phyloP scores from a whole-genome alignment of 2,797 vertebrate species.

The Chromis chromis region DNA sequence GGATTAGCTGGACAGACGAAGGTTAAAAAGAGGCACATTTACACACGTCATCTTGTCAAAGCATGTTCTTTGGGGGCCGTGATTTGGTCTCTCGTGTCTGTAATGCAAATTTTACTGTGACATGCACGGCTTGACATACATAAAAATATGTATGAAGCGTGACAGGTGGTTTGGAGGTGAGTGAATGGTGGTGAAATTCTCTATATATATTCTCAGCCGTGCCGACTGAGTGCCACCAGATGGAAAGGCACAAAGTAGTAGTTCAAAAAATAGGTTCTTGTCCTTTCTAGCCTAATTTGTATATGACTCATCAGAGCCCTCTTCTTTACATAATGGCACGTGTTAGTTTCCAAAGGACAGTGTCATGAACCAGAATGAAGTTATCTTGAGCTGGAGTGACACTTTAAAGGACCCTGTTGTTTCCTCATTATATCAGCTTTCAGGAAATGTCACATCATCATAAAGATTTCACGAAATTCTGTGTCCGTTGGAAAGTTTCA shows the following conservation, averaged over 20 bases:
- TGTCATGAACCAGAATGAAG: neutral
- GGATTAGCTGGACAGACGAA: slow-evolving; percentile 52
- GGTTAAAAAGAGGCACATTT: slow-evolving; percentile 46
- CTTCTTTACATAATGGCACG: slow-evolving; percentile 7
- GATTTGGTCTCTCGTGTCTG: slow-evolving; percentile 9
- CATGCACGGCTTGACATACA: neutral
- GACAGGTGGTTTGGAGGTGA: no score
- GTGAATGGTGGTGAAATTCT: no score
- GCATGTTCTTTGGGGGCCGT: slow-evolving; percentile 11
- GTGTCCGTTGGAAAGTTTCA: slow-evolving; percentile 64
- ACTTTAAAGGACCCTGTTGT: neutral
- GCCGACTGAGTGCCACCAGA: no score
- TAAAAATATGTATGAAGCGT: neutral
- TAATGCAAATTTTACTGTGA: neutral
- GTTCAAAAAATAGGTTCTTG: no score
- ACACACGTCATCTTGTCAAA: slow-evolving; percentile 1
- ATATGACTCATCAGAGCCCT: neutral
- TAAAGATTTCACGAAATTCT: slow-evolving; percentile 23
- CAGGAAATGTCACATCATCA: slow-evolving; percentile 24
- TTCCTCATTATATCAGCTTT: neutral
- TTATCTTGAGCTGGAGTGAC: neutral
- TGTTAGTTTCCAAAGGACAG: neutral
- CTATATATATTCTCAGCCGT: no score
- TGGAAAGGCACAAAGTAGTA: no score
- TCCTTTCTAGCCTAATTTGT: neutral